phyloP scores from a whole-genome alignment of 2,113 vertebrate genomes.

The Gymnorhina tibicen region DNA sequence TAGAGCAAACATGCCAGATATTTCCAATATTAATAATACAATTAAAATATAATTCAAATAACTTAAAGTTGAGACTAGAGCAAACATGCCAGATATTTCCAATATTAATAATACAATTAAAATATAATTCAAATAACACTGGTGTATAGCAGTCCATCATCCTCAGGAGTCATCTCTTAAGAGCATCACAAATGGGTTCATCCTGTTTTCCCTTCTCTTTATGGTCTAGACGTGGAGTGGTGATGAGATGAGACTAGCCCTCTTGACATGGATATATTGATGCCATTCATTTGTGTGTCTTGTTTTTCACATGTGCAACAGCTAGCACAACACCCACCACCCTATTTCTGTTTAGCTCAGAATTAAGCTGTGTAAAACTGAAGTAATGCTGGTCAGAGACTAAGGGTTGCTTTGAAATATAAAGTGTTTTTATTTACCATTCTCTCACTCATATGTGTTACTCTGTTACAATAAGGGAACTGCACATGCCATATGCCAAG shows the following conservation, averaged over 20 bases:
- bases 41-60: not conserved
- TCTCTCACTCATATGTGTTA: not conserved
- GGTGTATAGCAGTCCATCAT: not conserved
- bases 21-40: not conserved
- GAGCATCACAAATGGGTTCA: not conserved
- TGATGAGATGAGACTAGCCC: not conserved
- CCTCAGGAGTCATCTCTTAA: not conserved
- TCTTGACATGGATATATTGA: not conserved
- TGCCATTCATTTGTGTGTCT: not conserved
- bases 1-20: not conserved
- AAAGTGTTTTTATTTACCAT: not conserved
- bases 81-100: not conserved
- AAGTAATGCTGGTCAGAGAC: not conserved
- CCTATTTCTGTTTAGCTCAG: not conserved
- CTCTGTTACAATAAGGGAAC: accelerated
- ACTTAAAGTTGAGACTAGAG: not conserved
- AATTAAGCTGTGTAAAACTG: not conserved
- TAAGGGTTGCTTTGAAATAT: not conserved
- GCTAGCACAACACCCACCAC: not conserved
- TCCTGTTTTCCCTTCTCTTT: not conserved
- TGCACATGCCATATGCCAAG: not conserved
- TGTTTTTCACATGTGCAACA: not conserved
- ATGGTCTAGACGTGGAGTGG: not conserved
- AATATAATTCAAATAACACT: not conserved
- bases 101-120: not conserved